Conservation (phyloP, 2,797 vertebrate genomes). For the Hapalemur alaotrensis region DNA sequence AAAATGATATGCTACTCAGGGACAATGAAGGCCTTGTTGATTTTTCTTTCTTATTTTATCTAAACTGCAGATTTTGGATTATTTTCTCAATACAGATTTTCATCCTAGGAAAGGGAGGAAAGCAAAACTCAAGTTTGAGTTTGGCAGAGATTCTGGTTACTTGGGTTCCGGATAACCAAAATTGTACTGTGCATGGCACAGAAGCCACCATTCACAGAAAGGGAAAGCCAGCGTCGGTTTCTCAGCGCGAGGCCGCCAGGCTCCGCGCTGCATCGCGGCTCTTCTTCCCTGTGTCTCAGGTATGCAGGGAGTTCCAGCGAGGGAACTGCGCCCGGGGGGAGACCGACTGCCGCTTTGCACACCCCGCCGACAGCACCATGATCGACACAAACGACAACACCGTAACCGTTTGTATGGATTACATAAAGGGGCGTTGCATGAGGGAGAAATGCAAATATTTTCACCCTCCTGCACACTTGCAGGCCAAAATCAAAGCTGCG, state of each 20-base stretch:
- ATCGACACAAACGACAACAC: constrained; percentile 99
- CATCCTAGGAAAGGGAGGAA: not conserved
- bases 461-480: constrained; percentile 99
- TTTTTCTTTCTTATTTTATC: constrained; percentile 5
- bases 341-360: constrained; percentile 99
- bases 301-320: constrained; percentile 99
- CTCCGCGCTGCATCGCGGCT: constrained; percentile 20
- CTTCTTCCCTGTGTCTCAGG: constrained; percentile 83
- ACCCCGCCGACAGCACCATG: constrained; percentile 99
- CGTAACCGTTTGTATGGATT: constrained; percentile 99
- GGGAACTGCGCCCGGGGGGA: constrained; percentile 98
- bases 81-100: not conserved
- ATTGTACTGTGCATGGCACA: not conserved
- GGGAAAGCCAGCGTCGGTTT: not conserved
- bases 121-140: not conserved
- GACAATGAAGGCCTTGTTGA: not conserved
- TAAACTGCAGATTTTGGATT: not conserved
- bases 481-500: constrained; percentile 99
- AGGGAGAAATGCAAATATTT: constrained; percentile 99
- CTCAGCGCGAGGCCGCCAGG: not conserved
- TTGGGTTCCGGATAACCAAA: not conserved
- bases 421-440: constrained; percentile 99
- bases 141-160: not conserved
- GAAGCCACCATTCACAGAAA: not conserved
- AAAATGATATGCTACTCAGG: not conserved